Evolutionary conservation across 2,888 invertebrate genomes (phyloP).

Genomic region (Heteropelma amictum): DNA sequence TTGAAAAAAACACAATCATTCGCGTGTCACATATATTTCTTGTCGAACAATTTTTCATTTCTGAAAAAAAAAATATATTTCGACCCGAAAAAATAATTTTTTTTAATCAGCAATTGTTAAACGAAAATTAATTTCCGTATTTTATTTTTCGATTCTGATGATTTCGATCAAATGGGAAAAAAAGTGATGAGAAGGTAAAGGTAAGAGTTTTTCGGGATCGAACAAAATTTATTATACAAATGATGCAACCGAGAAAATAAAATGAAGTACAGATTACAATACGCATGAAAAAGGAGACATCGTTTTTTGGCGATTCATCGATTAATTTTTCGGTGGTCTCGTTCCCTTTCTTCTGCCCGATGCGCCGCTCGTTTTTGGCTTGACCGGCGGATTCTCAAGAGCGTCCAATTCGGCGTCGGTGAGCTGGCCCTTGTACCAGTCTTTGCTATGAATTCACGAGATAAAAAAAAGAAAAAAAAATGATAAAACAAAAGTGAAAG

Average conservation of each 20-base stretch:
- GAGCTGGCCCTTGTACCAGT: constrained; percentile 92
- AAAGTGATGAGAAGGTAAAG: not conserved
- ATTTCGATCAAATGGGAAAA: not conserved
- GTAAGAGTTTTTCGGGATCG: constrained; percentile 27
- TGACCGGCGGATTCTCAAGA: constrained; percentile 88
- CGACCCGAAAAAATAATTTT: constrained; percentile 4
- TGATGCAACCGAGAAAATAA: constrained; percentile 50
- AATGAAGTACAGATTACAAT: constrained; percentile 25
- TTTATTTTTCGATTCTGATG: not conserved
- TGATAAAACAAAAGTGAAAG: constrained; percentile 53
- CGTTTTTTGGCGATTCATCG: not conserved
- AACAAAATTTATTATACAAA: constrained; percentile 64
- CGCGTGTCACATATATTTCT: too few relatives aligned
- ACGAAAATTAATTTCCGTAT: constrained; percentile 25
- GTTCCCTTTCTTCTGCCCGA: constrained; percentile 78
- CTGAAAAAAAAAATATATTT: not conserved
- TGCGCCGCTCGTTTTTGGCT: constrained; percentile 80
- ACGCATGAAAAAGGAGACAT: constrained; percentile 7
- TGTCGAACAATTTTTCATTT: not conserved
- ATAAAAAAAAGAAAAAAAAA: constrained; percentile 48
- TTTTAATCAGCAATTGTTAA: not conserved
- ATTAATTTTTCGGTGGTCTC: constrained; percentile 72
- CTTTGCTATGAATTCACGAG: constrained; percentile 82
- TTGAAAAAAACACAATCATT: too few relatives aligned
- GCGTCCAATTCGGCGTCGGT: constrained; percentile 89